Percentiles rank a stretch among this genome's conserved stretches.
These are phyloP conservation scores for Andrena hattorfiana DNA, from an alignment of 2,888 invertebrate genomes.

Conservation along the genomic window DNA sequence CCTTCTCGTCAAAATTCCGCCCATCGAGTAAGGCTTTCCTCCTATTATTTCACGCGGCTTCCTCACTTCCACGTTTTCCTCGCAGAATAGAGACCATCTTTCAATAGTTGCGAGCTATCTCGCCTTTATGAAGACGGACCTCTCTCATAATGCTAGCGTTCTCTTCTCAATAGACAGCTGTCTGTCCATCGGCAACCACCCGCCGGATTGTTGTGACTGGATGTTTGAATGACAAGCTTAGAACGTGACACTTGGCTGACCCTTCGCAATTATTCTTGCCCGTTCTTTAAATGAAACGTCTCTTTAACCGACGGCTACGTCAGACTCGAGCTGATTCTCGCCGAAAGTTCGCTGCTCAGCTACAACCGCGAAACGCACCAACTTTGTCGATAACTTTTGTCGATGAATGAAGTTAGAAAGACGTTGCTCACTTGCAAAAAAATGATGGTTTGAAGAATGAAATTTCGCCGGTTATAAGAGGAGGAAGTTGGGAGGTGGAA, in stretches of 20 bases:
- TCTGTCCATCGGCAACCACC: slow-evolving; percentile 65
- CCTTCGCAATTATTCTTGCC: slow-evolving; percentile 51
- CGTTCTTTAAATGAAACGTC: slow-evolving; percentile 46
- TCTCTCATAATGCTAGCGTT: slow-evolving; percentile 39
- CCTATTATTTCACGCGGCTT: slow-evolving; percentile 47
- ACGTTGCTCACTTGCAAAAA: background rate
- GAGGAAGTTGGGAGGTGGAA: background rate
- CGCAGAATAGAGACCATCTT: slow-evolving; percentile 44
- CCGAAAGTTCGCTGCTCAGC: too few relatives aligned
- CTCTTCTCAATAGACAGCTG: slow-evolving; percentile 68
- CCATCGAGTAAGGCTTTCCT: slow-evolving; percentile 27
- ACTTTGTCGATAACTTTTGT: too few relatives aligned
- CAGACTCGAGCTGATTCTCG: background rate
- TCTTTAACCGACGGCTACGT: background rate
- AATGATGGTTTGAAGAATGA: too few relatives aligned
- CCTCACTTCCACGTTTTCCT: slow-evolving; percentile 28
- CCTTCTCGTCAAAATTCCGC: slow-evolving; percentile 58
- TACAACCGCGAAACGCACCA: too few relatives aligned
- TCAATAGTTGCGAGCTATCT: slow-evolving; percentile 55
- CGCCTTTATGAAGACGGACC: slow-evolving; percentile 57
- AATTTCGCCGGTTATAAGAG: too few relatives aligned
- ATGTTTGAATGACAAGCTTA: slow-evolving; percentile 77
- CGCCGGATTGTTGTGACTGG: slow-evolving; percentile 76
- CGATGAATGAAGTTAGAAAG: background rate
- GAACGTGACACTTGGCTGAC: slow-evolving; percentile 62